Base-by-base conservation (phyloP, 2,888 invertebrate genomes). In the Agrenia bidenticulata region DNA sequence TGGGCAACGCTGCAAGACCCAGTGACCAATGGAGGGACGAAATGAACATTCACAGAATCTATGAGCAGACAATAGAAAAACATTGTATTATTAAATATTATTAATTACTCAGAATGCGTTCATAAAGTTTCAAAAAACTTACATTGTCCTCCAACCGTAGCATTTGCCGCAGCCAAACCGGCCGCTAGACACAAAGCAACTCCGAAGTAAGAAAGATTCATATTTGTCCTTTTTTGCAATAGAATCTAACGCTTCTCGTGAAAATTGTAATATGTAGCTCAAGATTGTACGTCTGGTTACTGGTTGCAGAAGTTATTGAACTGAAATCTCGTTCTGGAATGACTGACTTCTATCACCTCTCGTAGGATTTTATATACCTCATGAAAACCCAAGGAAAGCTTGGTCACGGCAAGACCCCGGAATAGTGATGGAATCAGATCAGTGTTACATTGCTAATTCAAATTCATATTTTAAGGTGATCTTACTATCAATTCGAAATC, bases 31-130 rank as follows among this genome's bases (percentile, higher is more conserved):
- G 73, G 66, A 11, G 73, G 71, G 11, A 73, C 69, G 41, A 73
- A 71, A 41, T 73, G 67, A 0, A 73, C 63, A 39, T 67, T 73
- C 0, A 73, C 63, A 1, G 64, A 67, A 64, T 71, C 73, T 73
- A 56, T 32, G 61, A 55, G 21, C 55, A 42, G 26, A 26, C 41
- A 26, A 21, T 32, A 4, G n/a, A n/a, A 32, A 51, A 13, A 53
- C 9, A 56, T 19, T 24, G 49, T 24, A 53, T 21, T 15, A 50
- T 11, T n/a, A 50, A n/a, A 11, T 50, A 50, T 19, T 24, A 53
- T n/a, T 53, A 21, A 23, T 53, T 5, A 53, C 23, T 23, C n/a
- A 17, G 9, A 45, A 42, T 26, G 42, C 21, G 24, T 13, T 41
- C 39, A 23, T 21, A 21, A 57, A 4, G 21, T 21, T 37, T 32